Evolutionary conservation across 2,797 vertebrate genomes (phyloP), one percentile per base, ranked within the genome.

Genomic region (Odontamblyopus lacepedii): DNA sequence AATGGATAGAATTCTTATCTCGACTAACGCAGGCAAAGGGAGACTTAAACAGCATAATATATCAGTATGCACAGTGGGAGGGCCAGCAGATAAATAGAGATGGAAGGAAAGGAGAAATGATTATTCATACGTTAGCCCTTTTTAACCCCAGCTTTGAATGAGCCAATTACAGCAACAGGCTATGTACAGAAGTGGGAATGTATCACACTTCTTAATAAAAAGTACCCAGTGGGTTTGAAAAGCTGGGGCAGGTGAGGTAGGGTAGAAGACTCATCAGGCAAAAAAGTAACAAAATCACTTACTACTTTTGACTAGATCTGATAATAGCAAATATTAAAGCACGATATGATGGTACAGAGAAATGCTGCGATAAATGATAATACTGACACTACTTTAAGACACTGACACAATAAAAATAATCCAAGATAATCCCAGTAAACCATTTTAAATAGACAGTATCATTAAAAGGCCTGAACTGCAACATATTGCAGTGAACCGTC

Each of bases 1-100:
- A 81, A 82, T 87, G 87, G 84, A 91, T 92, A 89, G 76, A 92
- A 92, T 84, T 89, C 85, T 89, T 91, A 90, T 91, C 88, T 85
- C 81, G 72, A 78, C 77, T 72, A 80, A 87, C 83, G 78, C 76
- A 86, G 81, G 79, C 88, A 83, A 78, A 87, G 68, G 85, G 76
- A 88, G 78, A 82, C 80, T 85, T 89, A 92, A 92, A 92, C 88
- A 86, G 87, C 84, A 83, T 77, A 85, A 90, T 91, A 87, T 84
- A 89, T 89, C 83, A 87, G 80, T 74, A 71, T 81, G 81, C 57
- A 50, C 73, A 69, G 81, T 64, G 65, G 75, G 75, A 62, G 61
- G 66, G 27, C 57, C 23, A 57, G 53, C 76, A 73, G 81, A 82
- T 87, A 83, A 80, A 89, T 80, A 85, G 73, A 84, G 70, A 82